Conservation (phyloP, 2,113 vertebrate species). For the Pygoscelis adeliae region DNA sequence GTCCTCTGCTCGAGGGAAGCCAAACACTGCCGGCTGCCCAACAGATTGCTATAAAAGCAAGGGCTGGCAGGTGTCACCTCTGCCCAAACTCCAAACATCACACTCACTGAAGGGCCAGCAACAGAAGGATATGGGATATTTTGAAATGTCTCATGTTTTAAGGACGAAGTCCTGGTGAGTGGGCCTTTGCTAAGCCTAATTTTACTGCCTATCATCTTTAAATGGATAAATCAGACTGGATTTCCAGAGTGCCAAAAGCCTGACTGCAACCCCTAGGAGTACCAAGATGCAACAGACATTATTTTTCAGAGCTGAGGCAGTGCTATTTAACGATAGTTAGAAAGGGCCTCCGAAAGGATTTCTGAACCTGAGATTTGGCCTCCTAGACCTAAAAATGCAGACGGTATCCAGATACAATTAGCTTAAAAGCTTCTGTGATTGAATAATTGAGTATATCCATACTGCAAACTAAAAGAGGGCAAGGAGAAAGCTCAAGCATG, state of each 20-base stretch:
- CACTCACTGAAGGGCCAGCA: background rate
- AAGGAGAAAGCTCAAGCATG: background rate
- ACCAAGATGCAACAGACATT: background rate
- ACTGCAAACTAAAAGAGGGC: background rate
- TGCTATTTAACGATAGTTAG: background rate
- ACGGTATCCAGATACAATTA: background rate
- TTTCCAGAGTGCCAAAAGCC: background rate
- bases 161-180: background rate
- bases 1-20: background rate
- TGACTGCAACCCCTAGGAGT: background rate
- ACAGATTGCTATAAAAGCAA: background rate
- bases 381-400: background rate
- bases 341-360: background rate
- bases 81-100: background rate
- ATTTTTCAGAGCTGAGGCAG: background rate
- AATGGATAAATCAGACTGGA: background rate
- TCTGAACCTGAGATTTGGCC: background rate
- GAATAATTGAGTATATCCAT: conserved; percentile 26
- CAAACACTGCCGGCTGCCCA: background rate
- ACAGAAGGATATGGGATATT: background rate
- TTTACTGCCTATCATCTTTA: background rate
- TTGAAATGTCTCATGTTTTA: background rate
- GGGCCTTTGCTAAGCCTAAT: background rate
- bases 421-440: conserved; percentile 44
- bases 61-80: background rate